A percentile compares a stretch with the other conserved stretches of the same genome.
phyloP scores from a whole-genome alignment of 1,140 invertebrate genomes.

The Stegodyphus mimosarum region DNA sequence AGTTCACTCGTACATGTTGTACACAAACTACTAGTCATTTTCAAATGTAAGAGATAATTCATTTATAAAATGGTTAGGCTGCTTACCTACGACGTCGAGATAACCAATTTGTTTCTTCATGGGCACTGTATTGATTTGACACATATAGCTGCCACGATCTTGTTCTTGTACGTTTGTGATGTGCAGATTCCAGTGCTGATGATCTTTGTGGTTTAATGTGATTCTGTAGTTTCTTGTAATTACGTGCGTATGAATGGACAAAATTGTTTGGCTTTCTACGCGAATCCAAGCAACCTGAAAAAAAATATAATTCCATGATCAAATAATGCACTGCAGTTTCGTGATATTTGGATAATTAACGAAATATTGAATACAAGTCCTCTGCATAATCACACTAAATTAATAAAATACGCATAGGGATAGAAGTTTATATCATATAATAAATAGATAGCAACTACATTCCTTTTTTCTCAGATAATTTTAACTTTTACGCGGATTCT shows the following conservation, averaged over 20 bases:
- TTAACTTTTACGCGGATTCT: too few species aligned
- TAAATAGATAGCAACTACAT: too few species aligned
- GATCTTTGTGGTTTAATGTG: conserved; percentile 85
- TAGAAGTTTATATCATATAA: too few species aligned
- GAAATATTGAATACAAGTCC: too few species aligned
- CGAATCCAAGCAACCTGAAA: conserved; percentile 63
- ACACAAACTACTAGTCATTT: too few species aligned
- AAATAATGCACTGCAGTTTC: too few species aligned
- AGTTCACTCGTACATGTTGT: too few species aligned
- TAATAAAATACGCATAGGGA: too few species aligned
- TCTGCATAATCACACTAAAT: too few species aligned
- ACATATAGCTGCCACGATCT: conserved; percentile 83
- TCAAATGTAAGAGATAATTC: too few species aligned
- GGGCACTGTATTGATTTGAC: conserved; percentile 87
- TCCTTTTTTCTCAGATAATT: too few species aligned
- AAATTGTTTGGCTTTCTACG: conserved; percentile 68
- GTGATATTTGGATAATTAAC: too few species aligned
- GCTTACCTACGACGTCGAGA: conserved; percentile 85
- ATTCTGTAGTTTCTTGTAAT: conserved; percentile 80
- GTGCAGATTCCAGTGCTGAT: conserved; percentile 90
- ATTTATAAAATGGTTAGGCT: neutral
- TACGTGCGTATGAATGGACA: conserved; percentile 90
- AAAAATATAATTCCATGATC: neutral
- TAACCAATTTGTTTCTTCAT: conserved; percentile 91
- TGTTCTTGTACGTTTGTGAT: conserved; percentile 89